phyloP scores from a whole-genome alignment of 2,797 vertebrate genomes.

The Clamator glandarius region DNA sequence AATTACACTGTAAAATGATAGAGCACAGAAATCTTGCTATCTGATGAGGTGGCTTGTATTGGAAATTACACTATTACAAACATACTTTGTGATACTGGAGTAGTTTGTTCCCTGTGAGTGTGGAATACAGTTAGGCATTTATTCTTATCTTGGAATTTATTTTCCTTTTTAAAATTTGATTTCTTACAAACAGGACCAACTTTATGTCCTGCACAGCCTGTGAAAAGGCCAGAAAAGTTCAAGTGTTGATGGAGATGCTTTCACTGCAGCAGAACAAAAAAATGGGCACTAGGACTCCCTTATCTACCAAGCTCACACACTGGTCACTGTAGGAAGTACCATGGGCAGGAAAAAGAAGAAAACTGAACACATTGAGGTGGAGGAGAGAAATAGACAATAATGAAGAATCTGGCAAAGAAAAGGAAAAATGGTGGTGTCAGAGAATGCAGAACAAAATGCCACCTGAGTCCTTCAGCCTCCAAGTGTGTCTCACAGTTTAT shows the following conservation, averaged over 20 bases:
- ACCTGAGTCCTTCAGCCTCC: constrained; percentile 34
- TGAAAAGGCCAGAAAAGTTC: neutral
- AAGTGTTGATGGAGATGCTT: constrained; percentile 2
- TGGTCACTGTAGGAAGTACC: neutral
- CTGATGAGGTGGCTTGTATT: neutral
- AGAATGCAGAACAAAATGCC: neutral
- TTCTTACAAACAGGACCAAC: neutral
- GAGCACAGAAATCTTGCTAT: neutral
- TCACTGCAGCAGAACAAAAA: neutral
- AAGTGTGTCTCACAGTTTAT: neutral
- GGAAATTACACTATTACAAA: neutral
- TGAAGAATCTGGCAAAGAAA: neutral
- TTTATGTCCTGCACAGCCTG: neutral
- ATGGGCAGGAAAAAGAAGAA: neutral
- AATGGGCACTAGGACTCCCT: neutral
- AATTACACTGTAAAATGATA: neutral
- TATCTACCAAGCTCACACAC: neutral
- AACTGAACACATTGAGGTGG: neutral
- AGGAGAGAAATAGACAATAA: neutral
- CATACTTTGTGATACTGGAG: fast-evolving
- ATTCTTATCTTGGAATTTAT: neutral
- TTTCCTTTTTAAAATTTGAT: neutral
- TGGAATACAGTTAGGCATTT: neutral
- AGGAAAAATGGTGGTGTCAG: neutral
- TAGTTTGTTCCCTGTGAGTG: neutral